Evolutionary conservation across 2,113 vertebrate genomes (phyloP).

Genomic region (Siphamia tubifer): DNA sequence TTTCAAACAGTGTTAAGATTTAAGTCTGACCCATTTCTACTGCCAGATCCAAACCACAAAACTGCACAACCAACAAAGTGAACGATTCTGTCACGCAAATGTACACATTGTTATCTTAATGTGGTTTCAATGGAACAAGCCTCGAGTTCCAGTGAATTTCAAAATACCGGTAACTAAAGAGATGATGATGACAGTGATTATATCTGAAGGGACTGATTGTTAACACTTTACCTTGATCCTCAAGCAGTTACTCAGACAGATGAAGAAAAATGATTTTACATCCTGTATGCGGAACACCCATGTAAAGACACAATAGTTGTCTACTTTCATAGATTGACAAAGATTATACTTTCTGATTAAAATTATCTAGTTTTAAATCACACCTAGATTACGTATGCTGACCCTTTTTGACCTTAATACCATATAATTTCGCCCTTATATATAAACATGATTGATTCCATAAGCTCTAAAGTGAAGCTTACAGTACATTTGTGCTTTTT

Average conservation of each 20-base stretch:
- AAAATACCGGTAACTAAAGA: not conserved
- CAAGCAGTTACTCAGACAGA: conserved; percentile 3
- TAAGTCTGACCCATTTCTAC: no score
- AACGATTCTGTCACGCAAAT: no score
- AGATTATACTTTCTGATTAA: conserved; percentile 26
- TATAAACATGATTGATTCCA: conserved; percentile 11
- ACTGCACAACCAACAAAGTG: no score
- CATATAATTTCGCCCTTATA: not conserved
- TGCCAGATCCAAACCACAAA: no score
- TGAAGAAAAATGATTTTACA: conserved; percentile 14
- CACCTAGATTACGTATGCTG: conserved; percentile 47
- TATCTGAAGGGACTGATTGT: not conserved
- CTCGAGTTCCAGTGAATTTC: not conserved
- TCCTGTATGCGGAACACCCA: not conserved
- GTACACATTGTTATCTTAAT: no score
- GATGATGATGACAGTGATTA: not conserved
- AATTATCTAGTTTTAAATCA: conserved; percentile 28
- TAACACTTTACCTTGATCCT: not conserved
- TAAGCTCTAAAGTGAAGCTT: not conserved
- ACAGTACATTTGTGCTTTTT: no score
- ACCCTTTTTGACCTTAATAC: not conserved
- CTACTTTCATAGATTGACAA: not conserved
- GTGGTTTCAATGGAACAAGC: no score
- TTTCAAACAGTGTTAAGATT: not conserved
- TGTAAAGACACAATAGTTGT: not conserved